Base-by-base conservation (phyloP, 2,888 invertebrate genomes). In the Brenthis hecate region DNA sequence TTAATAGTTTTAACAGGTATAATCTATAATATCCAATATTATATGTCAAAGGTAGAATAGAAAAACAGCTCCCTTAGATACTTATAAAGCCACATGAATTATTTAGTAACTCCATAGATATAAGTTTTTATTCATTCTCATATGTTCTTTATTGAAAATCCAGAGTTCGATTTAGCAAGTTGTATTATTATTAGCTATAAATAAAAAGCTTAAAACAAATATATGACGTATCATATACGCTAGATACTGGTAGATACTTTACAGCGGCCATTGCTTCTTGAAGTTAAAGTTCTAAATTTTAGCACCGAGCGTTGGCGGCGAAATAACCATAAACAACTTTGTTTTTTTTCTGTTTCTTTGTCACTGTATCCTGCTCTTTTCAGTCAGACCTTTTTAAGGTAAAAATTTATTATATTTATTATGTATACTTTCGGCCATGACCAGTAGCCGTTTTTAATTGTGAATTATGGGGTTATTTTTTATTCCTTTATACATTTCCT, bases 391-490 rank as follows among this genome's bases (percentile, higher is more conserved):
- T 92, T 92, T 92, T 91, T 91, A 92, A 84, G 84, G 85, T 85
- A 89, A 87, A 91, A 87, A 92, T 92, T 92, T 92, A 92, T 92
- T 88, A 90, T 91, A 92, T 92, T 92, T 92, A 92, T 92, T 88
- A 91, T 91, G 85, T 91, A 87, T 86, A 86, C 87, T 87, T 88
- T 91, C 84, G 87, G 86, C 83, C 91, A 89, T 92, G 89, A 89
- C 92, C 92, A 88, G 92, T 92, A 92, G 92, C 92, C 80, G 87
- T 77, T 85, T 90, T 88, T 92, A 91, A 92, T 92, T 92, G 92
- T 92, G 91, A 92, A 88, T 87, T 92, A 92, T 92, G 92, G 84
- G 85, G 84, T 86, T 83, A 82, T 76, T 74, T 78, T 82, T 78
- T 78, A 78, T 84, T 85, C 50, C 48, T 85, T 84, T 84, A 82